Percentiles rank a stretch among this genome's conserved stretches.
phyloP scores from a whole-genome alignment of 2,888 invertebrate species.

The Mimumesa dahlbomi region DNA sequence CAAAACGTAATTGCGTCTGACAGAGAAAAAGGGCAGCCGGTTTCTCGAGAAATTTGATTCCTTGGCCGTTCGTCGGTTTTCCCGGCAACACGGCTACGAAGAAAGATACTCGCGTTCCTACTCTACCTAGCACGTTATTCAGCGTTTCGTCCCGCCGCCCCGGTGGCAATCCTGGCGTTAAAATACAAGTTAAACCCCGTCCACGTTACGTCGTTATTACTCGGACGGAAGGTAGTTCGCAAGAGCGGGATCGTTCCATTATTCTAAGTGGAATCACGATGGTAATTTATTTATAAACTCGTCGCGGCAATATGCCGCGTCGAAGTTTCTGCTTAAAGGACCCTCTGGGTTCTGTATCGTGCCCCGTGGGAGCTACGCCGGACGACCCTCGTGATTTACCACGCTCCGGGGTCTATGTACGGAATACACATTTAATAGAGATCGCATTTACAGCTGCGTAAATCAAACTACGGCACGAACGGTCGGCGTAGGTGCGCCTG shows the following conservation, averaged over 20 bases:
- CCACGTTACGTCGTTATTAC: no score
- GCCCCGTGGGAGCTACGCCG: conserved; percentile 33
- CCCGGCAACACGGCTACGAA: not conserved
- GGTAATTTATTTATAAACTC: conserved; percentile 50
- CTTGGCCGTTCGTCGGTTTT: not conserved
- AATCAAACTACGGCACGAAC: conserved; percentile 35
- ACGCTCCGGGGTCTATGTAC: conserved; percentile 22
- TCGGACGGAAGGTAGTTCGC: no score
- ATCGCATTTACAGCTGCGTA: conserved; percentile 49
- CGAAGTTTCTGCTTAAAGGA: conserved; percentile 52
- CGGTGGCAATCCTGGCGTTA: no score
- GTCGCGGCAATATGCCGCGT: conserved; percentile 10
- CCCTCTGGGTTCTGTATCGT: conserved; percentile 6
- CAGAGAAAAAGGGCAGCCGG: no score
- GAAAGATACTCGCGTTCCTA: not conserved
- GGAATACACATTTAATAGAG: conserved; percentile 55
- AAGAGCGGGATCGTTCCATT: not conserved
- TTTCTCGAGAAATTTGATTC: no score
- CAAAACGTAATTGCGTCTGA: conserved; percentile 13
- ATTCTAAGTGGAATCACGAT: conserved; percentile 18
- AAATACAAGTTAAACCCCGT: no score
- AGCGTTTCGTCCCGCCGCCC: no score
- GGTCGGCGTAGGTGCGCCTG: not conserved
- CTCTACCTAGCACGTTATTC: no score
- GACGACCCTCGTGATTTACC: conserved; percentile 51